Conservation (phyloP, 1,140 invertebrate genomes). For the Bombus impatiens region DNA sequence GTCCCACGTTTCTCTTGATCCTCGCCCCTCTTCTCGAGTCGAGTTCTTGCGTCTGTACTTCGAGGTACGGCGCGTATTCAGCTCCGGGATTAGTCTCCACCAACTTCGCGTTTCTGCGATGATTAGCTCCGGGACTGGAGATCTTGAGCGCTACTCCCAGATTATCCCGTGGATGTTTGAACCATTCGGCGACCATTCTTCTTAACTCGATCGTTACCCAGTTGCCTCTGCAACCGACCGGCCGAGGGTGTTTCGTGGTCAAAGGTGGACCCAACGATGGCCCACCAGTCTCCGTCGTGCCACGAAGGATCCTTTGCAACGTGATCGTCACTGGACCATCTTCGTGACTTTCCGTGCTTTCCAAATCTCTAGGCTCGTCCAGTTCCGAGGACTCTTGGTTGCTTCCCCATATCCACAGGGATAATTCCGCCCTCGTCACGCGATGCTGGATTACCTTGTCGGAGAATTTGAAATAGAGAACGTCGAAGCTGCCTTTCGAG, state of each 20-base stretch:
- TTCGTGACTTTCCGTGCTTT: conserved; percentile 56
- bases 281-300: conserved; percentile 68
- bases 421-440: conserved; percentile 82
- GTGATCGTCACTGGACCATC: conserved; percentile 75
- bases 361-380: conserved; percentile 43
- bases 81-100: conserved; percentile 79
- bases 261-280: conserved; percentile 74
- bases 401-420: conserved; percentile 81
- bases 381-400: conserved; percentile 47
- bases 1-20: conserved; percentile 88
- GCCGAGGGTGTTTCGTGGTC: conserved; percentile 77
- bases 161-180: conserved; percentile 87
- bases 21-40: conserved; percentile 85
- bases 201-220: conserved; percentile 90
- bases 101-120: conserved; percentile 71
- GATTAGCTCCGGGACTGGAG: conserved; percentile 62
- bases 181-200: conserved; percentile 90
- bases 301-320: conserved; percentile 77
- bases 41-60: conserved; percentile 93
- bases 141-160: conserved; percentile 89
- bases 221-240: conserved; percentile 82
- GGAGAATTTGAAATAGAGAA: conserved; percentile 84
- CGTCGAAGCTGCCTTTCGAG: conserved; percentile 79
- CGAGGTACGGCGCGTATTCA: conserved; percentile 81
- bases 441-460: conserved; percentile 83